Evolutionary conservation across 2,113 vertebrate genomes (phyloP), one percentile per base, ranked within the genome.

Genomic region (Nesoenas mayeri): DNA sequence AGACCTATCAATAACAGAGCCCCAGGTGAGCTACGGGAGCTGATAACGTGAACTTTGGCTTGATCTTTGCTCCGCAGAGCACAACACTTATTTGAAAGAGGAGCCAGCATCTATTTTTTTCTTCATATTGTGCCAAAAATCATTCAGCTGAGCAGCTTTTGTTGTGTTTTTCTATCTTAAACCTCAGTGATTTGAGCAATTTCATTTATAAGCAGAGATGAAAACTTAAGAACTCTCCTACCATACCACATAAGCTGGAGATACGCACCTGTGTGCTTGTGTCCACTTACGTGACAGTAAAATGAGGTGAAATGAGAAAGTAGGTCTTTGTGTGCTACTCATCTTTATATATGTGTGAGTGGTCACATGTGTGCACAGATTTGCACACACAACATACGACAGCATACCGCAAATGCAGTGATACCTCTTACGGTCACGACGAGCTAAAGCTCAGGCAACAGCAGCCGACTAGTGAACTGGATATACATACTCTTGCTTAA

Each of bases 1-100:
- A 99, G 98, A 99, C 98, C 98, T 98, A 99, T 99, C 98, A 99
- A 98, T 99, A 99, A 99, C 98, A 98, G 98, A 98, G 98, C 96
- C 96, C 94, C 96, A 96, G 97, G 97, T 97, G 97, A 97, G 94
- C 95, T 95, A 97, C 94, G 14, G 74, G 94, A 96, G 96, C 97
- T 95, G 97, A 98, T 98, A 96, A 97, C 40, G 62, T 97, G 97
- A 96, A 96, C 96, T 97, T 98, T 97, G 98, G 98, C 98, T 98
- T 99, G 98, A 99, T 99, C 98, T 98, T 98, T 98, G 98, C 98
- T 98, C 98, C 97, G 97, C 98, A 98, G 95, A 98, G 98, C 98
- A 98, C 97, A 98, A 97, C 98, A 83, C 79, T 95, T 87, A 98
- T 98, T 98, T 98, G 98, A 98, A 98, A 98, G 97, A 98, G 97